Evolutionary conservation across 2,113 vertebrate species (phyloP).

Genomic region (Coptodon bakossiorum): DNA sequence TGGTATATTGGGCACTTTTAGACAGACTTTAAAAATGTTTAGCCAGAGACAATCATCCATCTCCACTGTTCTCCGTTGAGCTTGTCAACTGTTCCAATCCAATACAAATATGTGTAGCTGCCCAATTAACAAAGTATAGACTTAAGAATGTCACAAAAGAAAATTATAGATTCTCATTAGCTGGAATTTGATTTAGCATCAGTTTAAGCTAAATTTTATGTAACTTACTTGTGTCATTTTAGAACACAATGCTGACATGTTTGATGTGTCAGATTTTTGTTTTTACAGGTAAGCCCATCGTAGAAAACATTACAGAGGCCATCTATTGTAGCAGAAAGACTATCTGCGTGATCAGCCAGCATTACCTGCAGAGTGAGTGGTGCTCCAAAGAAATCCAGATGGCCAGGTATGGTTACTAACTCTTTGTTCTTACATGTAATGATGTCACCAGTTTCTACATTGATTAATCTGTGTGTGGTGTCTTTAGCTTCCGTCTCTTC

Average conservation of each 20-base stretch:
- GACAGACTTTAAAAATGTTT: background rate
- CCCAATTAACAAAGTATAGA: background rate
- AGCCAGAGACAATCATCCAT: background rate
- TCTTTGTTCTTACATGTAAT: background rate
- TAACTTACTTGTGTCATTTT: background rate
- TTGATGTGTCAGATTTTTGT: background rate
- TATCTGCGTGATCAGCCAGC: constrained; percentile 70
- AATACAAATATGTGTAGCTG: background rate
- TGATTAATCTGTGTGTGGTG: background rate
- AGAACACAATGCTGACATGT: background rate
- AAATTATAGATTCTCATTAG: background rate
- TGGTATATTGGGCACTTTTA: background rate
- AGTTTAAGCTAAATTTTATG: background rate
- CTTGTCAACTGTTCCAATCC: background rate
- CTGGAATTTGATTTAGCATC: background rate
- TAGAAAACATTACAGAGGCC: constrained; percentile 73
- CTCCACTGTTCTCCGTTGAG: background rate
- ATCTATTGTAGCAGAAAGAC: constrained; percentile 75
- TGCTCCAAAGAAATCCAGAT: constrained; percentile 75
- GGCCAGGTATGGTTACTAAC: constrained; percentile 43
- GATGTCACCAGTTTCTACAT: background rate
- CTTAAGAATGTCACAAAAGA: background rate
- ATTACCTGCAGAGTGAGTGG: constrained; percentile 72
- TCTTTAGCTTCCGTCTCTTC: too few relatives aligned
- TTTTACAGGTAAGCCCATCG: constrained; percentile 60